Evolutionary conservation across 1,140 invertebrate genomes (phyloP).

Genomic region (Saccostrea echinata): DNA sequence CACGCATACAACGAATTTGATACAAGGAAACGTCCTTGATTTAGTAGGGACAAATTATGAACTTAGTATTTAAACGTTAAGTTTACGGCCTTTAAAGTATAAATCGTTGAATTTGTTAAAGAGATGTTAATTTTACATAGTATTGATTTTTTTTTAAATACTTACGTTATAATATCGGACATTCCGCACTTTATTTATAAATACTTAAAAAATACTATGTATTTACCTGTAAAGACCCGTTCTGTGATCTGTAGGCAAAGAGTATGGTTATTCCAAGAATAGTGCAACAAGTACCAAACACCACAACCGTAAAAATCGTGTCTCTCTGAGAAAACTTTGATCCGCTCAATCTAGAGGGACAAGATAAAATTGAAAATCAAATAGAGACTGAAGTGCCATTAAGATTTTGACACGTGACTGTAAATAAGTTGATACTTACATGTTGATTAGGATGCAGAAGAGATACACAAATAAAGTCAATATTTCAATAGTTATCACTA

Average conservation of each 20-base stretch:
- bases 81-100: too few species aligned
- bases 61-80: too few species aligned
- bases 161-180: too few species aligned
- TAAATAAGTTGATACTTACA: neutral
- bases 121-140: too few species aligned
- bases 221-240: neutral
- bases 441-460: constrained; percentile 4
- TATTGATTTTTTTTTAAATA: too few species aligned
- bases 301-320: neutral
- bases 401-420: neutral
- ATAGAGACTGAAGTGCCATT: neutral
- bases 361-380: neutral
- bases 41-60: too few species aligned
- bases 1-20: too few species aligned
- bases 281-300: neutral
- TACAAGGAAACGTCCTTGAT: too few species aligned
- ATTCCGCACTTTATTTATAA: too few species aligned
- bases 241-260: neutral
- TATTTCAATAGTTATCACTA: neutral
- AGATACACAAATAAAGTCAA: neutral
- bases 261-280: neutral
- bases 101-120: too few species aligned
- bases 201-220: too few species aligned
- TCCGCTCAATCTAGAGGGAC: neutral
- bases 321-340: neutral